Percentiles rank a stretch among this genome's conserved stretches.
phyloP scores from a whole-genome alignment of 2,797 vertebrate genomes.

The Passerculus sandwichensis region DNA sequence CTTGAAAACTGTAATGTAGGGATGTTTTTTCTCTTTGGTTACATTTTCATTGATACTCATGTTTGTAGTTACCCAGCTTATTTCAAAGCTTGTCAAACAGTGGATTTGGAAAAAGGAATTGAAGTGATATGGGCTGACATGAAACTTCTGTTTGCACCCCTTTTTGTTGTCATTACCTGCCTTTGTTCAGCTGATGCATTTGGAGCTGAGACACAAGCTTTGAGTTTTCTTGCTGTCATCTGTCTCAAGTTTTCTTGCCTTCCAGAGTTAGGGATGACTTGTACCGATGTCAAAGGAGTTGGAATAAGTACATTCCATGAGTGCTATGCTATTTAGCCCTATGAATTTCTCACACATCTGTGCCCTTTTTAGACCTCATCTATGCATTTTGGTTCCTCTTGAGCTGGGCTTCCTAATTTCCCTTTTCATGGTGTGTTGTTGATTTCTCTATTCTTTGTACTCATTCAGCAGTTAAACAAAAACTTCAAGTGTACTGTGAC shows the following conservation, averaged over 20 bases:
- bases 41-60: not conserved
- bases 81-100: not conserved
- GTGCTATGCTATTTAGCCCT: not conserved
- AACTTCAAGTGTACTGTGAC: not conserved
- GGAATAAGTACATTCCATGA: not conserved
- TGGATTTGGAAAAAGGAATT: not conserved
- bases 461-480: not conserved
- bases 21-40: not conserved
- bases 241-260: not conserved
- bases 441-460: not conserved
- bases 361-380: not conserved
- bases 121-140: not conserved
- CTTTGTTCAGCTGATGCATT: not conserved
- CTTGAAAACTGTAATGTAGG: not conserved
- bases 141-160: not conserved
- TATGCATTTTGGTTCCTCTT: not conserved
- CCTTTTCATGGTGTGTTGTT: not conserved
- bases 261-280: not conserved
- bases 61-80: not conserved
- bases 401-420: constrained; percentile 10
- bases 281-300: not conserved
- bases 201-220: not conserved
- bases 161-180: not conserved
- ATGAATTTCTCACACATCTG: not conserved
- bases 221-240: not conserved